Evolutionary conservation across 2,888 invertebrate genomes (phyloP).

Genomic region (Epicampocera succincta): DNA sequence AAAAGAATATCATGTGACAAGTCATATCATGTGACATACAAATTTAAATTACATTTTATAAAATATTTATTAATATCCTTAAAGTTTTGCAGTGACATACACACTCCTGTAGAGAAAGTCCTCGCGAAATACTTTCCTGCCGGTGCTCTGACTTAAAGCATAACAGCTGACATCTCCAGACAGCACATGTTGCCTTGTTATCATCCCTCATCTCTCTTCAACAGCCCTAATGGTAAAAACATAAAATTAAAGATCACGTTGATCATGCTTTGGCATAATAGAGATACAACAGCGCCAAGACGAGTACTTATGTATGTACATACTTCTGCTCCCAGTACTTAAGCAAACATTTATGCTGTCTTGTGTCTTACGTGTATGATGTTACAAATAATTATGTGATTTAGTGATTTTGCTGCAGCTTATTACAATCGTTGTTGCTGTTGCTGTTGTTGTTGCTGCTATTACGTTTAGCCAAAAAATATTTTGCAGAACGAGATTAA

Average conservation of each 20-base stretch:
- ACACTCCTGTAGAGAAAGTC: too few species aligned
- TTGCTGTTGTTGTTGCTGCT: not conserved
- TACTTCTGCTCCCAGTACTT: conserved; percentile 21
- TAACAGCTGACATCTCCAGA: too few species aligned
- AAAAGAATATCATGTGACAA: too few species aligned
- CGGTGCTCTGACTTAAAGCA: too few species aligned
- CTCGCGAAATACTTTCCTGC: too few species aligned
- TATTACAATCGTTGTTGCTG: not conserved
- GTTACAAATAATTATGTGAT: conserved; percentile 64
- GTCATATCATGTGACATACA: too few species aligned
- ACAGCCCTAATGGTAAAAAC: conserved; percentile 14
- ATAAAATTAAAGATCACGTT: conserved; percentile 36
- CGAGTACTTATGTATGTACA: too few species aligned
- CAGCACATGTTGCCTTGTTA: too few species aligned
- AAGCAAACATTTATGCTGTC: conserved; percentile 4
- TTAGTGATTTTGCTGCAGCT: conserved; percentile 45
- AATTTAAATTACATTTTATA: too few species aligned
- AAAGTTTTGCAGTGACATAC: too few species aligned
- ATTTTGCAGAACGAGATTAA: conserved; percentile 50
- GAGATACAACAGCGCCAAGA: conserved; percentile 28
- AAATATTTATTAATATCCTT: too few species aligned
- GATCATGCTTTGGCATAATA: conserved; percentile 58
- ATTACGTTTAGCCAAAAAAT: conserved; percentile 41
- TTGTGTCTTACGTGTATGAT: conserved; percentile 38
- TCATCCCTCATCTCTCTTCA: not conserved